Conservation (phyloP, 1,140 invertebrate species). For the Pseudomyrmex flavicornis region DNA sequence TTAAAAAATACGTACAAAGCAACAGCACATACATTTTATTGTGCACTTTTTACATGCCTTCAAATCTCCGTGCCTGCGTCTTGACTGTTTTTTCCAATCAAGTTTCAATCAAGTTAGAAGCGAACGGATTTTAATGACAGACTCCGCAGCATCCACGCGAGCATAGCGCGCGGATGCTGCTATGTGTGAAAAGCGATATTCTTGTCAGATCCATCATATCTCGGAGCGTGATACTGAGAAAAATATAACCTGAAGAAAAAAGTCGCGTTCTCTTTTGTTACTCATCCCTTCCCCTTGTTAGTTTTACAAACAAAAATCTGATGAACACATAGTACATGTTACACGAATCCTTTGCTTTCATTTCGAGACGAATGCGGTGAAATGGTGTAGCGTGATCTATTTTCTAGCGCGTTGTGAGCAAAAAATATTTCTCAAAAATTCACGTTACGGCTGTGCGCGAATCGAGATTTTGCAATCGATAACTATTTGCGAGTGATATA, state of each 20-base stretch:
- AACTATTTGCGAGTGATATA: constrained; percentile 55
- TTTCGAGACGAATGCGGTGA: constrained; percentile 1
- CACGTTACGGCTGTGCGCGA: background rate
- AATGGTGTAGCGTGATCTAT: background rate
- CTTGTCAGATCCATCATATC: constrained; percentile 37
- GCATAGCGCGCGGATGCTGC: background rate
- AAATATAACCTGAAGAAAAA: background rate
- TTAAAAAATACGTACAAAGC: background rate
- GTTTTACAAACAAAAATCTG: constrained; percentile 42
- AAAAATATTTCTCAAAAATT: constrained; percentile 13
- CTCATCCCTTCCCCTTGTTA: constrained; percentile 1
- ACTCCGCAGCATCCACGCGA: background rate
- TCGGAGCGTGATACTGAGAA: background rate
- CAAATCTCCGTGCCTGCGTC: too few species aligned
- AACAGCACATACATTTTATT: background rate
- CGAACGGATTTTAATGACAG: constrained; percentile 47
- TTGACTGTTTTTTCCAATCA: background rate
- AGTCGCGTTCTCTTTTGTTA: constrained; percentile 16
- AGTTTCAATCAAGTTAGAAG: constrained; percentile 51
- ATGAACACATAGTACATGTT: constrained; percentile 1
- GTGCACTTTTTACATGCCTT: background rate
- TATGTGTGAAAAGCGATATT: constrained; percentile 50
- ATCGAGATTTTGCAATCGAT: constrained; percentile 51
- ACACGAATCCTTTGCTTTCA: constrained; percentile 3
- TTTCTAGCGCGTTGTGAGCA: constrained; percentile 19